A percentile compares a stretch with the other conserved stretches of the same genome.
Conservation (phyloP, 2,113 vertebrate genomes). For the Hemiprocne comata region DNA sequence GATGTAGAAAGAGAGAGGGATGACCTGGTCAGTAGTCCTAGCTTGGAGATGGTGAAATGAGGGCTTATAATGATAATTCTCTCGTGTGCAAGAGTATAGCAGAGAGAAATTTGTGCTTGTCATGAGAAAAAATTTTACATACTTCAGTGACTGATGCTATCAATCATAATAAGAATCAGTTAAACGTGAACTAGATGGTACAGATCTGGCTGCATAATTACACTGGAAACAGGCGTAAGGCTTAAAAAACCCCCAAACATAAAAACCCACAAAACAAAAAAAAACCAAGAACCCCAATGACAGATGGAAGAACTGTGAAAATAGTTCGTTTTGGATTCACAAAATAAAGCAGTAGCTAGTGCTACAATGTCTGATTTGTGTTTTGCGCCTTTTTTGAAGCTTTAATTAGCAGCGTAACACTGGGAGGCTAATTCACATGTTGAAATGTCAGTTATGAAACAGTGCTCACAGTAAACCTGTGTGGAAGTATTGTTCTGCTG, state of each 20-base stretch:
- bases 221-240: background rate
- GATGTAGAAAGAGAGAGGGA: background rate
- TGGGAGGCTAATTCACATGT: background rate
- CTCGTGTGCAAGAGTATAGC: background rate
- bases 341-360: background rate
- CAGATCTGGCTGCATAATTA: background rate
- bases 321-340: background rate
- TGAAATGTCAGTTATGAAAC: background rate
- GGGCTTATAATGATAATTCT: background rate
- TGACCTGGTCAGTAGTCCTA: background rate
- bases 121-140: background rate
- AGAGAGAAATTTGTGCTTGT: background rate
- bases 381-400: background rate
- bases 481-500: slow-evolving; percentile 49
- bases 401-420: background rate
- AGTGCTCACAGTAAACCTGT: background rate
- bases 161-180: background rate
- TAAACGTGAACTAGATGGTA: background rate
- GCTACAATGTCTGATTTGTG: background rate
- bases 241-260: background rate
- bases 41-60: background rate
- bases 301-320: background rate
- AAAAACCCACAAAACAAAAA: background rate
- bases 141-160: background rate
- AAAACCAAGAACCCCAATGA: background rate